Conservation (phyloP, 1,140 invertebrate species). For the Phocides pigmalion region DNA sequence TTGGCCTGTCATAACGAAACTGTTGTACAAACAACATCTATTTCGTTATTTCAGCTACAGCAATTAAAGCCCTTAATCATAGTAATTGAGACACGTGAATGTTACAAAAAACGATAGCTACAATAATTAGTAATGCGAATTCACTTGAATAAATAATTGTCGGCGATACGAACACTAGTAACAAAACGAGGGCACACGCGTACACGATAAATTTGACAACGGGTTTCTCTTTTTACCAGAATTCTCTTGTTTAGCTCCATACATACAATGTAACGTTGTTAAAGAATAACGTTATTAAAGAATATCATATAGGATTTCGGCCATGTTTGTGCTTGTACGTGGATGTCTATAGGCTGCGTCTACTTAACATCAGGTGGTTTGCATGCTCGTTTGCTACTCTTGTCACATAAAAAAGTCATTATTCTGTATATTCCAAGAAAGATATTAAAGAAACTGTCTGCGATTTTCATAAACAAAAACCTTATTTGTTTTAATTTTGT, state of each 20-base stretch:
- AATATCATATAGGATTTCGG: no score
- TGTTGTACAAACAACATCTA: constrained; percentile 12
- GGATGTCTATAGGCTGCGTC: no score
- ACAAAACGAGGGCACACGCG: constrained; percentile 45
- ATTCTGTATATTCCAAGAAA: no score
- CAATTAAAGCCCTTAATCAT: constrained; percentile 26
- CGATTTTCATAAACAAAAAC: no score
- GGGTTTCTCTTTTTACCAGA: constrained; percentile 49
- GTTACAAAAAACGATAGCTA: constrained; percentile 33
- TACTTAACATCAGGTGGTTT: no score
- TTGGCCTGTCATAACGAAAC: constrained; percentile 33
- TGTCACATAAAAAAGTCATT: no score
- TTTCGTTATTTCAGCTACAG: constrained; percentile 23
- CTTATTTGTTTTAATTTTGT: no score
- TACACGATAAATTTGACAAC: constrained; percentile 46
- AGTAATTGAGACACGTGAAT: constrained; percentile 30
- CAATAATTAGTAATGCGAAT: constrained; percentile 40
- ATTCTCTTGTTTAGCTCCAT: no score
- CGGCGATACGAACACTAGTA: constrained; percentile 39
- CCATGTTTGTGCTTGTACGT: no score
- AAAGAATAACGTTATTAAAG: no score
- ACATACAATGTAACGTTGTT: background rate
- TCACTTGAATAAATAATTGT: constrained; percentile 53
- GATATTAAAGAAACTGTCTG: no score
- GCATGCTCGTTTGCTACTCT: no score